Evolutionary conservation across 1,140 invertebrate genomes (phyloP).

Genomic region (Apis mellifera): Amel_HAv3.1 CM009939.2:388001-388500

Average conservation of each 20-base stretch:
- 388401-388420: neutral
- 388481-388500: conserved; percentile 31
- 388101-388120: neutral
- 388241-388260: conserved; percentile 5
- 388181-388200: neutral
- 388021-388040: neutral
- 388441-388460: conserved; percentile 12
- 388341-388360: conserved; percentile 32
- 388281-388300: conserved; percentile 17
- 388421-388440: neutral
- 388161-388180: neutral
- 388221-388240: neutral
- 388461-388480: neutral
- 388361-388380: conserved; percentile 34
- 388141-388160: neutral
- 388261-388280: neutral
- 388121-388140: neutral
- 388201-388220: neutral
- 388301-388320: conserved; percentile 70
- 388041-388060: neutral
- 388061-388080: neutral
- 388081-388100: neutral
- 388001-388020: neutral
- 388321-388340: conserved; percentile 61
- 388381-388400: conserved; percentile 65